A percentile compares a stretch with the other conserved stretches of the same genome.
Conservation (phyloP, 2,113 vertebrate species). For the Salvelinus namaycush region DNA sequence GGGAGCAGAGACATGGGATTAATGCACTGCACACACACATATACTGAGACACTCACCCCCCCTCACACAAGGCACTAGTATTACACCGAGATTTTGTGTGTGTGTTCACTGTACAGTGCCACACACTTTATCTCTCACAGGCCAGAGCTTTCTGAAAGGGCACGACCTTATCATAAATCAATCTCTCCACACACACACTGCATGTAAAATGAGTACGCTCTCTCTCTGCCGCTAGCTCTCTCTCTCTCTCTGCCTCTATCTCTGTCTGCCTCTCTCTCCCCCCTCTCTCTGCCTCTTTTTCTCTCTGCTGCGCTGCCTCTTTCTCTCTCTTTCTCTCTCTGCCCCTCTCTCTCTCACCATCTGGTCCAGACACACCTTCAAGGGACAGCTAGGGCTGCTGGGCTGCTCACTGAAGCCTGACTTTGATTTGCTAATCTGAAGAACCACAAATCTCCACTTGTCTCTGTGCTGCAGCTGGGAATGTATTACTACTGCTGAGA, state of each 20-base stretch:
- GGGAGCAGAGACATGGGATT: slow-evolving; percentile 33
- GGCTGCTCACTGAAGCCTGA: slow-evolving; percentile 17
- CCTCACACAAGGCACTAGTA: not conserved
- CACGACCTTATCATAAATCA: not conserved
- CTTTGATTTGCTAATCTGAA: slow-evolving; percentile 17
- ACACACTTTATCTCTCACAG: not conserved
- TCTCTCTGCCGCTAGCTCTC: too few relatives aligned
- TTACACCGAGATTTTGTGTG: not conserved
- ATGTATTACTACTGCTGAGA: slow-evolving; percentile 23
- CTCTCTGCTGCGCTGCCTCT: too few relatives aligned
- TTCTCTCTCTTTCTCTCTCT: too few relatives aligned
- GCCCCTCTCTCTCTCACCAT: too few relatives aligned
- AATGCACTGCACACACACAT: slow-evolving; percentile 34
- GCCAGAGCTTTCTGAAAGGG: not conserved
- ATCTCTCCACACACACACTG: not conserved
- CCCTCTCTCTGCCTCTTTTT: too few relatives aligned
- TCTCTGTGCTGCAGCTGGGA: slow-evolving; percentile 19
- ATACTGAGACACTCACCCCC: not conserved
- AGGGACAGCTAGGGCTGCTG: slow-evolving; percentile 61
- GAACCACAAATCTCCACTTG: slow-evolving; percentile 48
- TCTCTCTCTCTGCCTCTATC: too few relatives aligned
- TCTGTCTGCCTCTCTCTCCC: too few relatives aligned
- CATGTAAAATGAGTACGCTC: too few relatives aligned
- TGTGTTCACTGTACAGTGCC: not conserved
- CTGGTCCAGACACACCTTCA: slow-evolving; percentile 5